Percentiles rank a stretch among this genome's conserved stretches.
These are phyloP conservation scores for Toxonevra muliebris DNA, from an alignment of 2,888 invertebrate genomes.

Conservation along the genomic window DNA sequence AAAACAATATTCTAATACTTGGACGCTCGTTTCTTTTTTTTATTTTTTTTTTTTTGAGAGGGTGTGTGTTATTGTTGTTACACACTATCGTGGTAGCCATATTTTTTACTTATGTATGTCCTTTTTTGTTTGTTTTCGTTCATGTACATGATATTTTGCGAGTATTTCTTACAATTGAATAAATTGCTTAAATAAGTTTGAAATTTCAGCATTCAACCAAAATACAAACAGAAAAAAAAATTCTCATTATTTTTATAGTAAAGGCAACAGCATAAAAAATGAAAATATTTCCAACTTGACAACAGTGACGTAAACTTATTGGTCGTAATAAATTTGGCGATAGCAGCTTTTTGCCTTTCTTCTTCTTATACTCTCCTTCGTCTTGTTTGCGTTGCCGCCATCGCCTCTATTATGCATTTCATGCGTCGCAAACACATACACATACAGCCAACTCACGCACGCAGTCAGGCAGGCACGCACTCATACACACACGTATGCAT, in stretches of 20 bases:
- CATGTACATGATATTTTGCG: not conserved
- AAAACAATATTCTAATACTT: not conserved
- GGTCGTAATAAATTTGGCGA: constrained; percentile 6
- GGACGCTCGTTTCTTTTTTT: not conserved
- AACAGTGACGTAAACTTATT: constrained; percentile 17
- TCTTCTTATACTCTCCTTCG: not conserved
- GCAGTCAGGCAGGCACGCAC: not conserved
- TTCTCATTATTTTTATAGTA: constrained; percentile 2
- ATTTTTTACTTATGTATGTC: no score
- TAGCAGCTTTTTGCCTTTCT: not conserved
- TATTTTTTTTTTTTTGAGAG: not conserved
- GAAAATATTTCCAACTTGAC: constrained; percentile 1
- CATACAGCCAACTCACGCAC: not conserved
- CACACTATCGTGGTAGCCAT: no score
- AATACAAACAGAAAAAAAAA: not conserved
- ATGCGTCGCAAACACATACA: not conserved
- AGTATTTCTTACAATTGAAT: not conserved
- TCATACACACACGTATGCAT: constrained; percentile 6
- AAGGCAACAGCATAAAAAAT: not conserved
- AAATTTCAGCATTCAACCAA: not conserved
- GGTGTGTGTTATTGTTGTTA: not conserved
- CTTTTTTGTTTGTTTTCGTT: not conserved
- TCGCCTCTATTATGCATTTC: not conserved
- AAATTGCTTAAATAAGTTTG: not conserved
- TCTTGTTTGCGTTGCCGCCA: not conserved